Base-by-base conservation (phyloP, 1,140 invertebrate genomes). In the Sitophilus oryzae region DNA sequence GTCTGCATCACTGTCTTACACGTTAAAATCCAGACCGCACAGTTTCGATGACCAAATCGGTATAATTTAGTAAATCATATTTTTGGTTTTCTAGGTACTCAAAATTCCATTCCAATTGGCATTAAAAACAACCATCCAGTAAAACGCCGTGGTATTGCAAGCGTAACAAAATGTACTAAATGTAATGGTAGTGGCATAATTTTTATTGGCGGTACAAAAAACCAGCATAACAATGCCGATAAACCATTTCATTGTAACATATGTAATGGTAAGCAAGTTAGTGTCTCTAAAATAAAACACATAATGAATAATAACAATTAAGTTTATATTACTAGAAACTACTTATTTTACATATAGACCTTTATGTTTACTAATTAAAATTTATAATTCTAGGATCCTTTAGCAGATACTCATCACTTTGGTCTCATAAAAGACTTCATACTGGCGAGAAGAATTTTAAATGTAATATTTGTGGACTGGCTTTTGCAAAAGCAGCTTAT, bases 391-490 rank as follows among this genome's bases (percentile, higher is more conserved):
- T 15, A 67, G 68, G 86, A 8, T 83, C 84, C 35, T 88, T 89
- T 71, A 88, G 85, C 55, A 79, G 86, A 65, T 91, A 91, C 72
- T 89, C 87, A 41, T 89, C 86, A 37, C 73, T 91, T 45, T 90
- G 88, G 87, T 89, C 86, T 16, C 88, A 90, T 67, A 89, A 90
- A 70, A 82, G 88, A 64, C 74, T 90, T 57, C 88, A 91, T 72
- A 84, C 87, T 46, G 89, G 89, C 20, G 89, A 92, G 70, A 92
- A 92, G 73, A 89, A 89, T 60, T 91, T 91, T 69, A 90, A 90
- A 70, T 96, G 93, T 75, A 87, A 90, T 62, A 88, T 92, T 34
- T 97, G 93, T 74, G 90, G 89, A 19, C 82, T 96, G 67, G 89
- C 90, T 52, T 96, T 96, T 74, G 93, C 93, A 19, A 89, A 89